Conservation (phyloP, 2,797 vertebrate genomes). For the Neomorphus geoffroyi region DNA sequence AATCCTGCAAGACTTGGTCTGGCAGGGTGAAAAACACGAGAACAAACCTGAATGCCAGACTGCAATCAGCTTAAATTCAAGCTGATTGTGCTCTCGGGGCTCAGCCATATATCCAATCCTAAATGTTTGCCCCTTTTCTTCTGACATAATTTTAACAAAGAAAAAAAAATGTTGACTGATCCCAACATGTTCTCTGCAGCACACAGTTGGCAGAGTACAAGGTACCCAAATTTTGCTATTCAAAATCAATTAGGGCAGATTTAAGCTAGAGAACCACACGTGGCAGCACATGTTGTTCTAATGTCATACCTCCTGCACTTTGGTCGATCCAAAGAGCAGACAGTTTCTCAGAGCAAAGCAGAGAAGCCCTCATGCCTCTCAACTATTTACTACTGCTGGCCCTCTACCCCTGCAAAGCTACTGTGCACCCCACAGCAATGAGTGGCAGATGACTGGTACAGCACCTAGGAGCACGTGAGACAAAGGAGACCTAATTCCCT, state of each 20-base stretch:
- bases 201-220: not conserved
- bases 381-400: not conserved
- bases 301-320: not conserved
- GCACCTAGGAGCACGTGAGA: not conserved
- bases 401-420: not conserved
- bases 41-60: not conserved
- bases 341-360: not conserved
- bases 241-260: not conserved
- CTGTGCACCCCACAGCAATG: accelerated
- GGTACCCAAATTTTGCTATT: not conserved
- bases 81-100: not conserved
- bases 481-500: not conserved
- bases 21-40: not conserved
- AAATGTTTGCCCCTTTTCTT: not conserved
- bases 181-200: not conserved
- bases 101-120: not conserved
- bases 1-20: not conserved
- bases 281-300: not conserved
- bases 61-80: not conserved
- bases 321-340: not conserved
- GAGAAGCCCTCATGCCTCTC: not conserved
- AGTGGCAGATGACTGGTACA: not conserved
- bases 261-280: not conserved
- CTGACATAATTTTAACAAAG: not conserved
- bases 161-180: too few species aligned